A percentile compares a stretch with the other conserved stretches of the same genome.
phyloP scores from a whole-genome alignment of 2,797 vertebrate genomes.

The Cynopterus sphinx region DNA sequence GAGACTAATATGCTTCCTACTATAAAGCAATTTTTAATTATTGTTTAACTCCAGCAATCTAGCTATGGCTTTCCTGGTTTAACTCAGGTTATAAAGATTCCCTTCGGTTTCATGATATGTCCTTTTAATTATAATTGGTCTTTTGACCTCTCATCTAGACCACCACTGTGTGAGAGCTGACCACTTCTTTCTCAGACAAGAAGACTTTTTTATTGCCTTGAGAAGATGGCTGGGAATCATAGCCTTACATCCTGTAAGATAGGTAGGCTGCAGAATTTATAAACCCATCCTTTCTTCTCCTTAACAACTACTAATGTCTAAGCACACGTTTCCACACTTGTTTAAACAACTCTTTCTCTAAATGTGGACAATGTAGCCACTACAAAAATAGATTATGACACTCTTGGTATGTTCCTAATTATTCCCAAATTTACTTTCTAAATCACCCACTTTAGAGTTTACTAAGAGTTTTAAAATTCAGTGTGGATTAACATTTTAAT shows the following conservation, averaged over 20 bases:
- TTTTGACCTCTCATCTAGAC: not conserved
- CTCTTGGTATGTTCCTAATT: not conserved
- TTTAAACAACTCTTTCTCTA: not conserved
- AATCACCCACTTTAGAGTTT: not conserved
- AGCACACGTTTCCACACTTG: not conserved
- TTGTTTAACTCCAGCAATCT: not conserved
- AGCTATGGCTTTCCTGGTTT: not conserved
- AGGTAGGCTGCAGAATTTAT: not conserved
- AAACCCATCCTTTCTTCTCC: not conserved
- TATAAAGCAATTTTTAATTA: not conserved
- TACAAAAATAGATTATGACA: not conserved
- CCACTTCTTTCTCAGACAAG: not conserved
- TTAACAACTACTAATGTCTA: not conserved
- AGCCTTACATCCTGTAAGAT: not conserved
- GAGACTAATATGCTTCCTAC: not conserved
- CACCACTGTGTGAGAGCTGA: not conserved
- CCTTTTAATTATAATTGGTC: not conserved
- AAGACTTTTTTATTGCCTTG: not conserved
- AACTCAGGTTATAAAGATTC: not conserved
- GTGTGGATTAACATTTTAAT: slow-evolving; percentile 50
- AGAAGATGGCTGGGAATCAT: not conserved
- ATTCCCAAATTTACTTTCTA: slow-evolving; percentile 45
- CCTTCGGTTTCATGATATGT: not conserved
- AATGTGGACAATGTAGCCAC: not conserved
- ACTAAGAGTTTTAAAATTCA: slow-evolving; percentile 4